Conservation (phyloP, 2,888 invertebrate species). For the Acanthosepion pharaonis region DNA sequence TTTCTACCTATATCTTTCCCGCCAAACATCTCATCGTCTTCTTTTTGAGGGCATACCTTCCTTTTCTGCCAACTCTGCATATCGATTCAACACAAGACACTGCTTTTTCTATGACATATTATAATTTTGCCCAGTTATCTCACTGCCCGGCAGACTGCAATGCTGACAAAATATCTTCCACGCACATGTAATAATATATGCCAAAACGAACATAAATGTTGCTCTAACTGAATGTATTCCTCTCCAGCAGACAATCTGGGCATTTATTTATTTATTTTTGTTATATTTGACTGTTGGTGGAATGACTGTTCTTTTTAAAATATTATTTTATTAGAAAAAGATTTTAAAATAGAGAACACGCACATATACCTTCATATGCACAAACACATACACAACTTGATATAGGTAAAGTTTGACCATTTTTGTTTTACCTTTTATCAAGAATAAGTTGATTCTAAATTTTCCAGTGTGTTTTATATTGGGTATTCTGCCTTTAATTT, state of each 20-base stretch:
- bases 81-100: background rate
- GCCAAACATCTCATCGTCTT: too few species aligned
- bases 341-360: background rate
- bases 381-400: background rate
- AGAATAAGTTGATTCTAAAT: background rate
- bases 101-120: constrained; percentile 1
- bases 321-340: background rate
- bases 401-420: background rate
- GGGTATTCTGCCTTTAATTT: background rate
- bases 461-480: background rate
- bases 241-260: background rate
- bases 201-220: background rate
- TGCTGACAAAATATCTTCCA: background rate
- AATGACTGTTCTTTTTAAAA: background rate
- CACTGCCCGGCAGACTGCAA: constrained; percentile 7
- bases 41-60: background rate
- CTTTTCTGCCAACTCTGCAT: background rate
- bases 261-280: background rate
- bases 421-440: background rate
- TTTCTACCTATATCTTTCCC: background rate
- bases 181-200: background rate
- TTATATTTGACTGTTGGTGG: background rate
- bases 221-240: background rate
- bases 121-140: background rate
- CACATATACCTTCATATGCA: background rate